Conservation (phyloP, 2,797 vertebrate genomes). For the Enteromius anoplus region DNA sequence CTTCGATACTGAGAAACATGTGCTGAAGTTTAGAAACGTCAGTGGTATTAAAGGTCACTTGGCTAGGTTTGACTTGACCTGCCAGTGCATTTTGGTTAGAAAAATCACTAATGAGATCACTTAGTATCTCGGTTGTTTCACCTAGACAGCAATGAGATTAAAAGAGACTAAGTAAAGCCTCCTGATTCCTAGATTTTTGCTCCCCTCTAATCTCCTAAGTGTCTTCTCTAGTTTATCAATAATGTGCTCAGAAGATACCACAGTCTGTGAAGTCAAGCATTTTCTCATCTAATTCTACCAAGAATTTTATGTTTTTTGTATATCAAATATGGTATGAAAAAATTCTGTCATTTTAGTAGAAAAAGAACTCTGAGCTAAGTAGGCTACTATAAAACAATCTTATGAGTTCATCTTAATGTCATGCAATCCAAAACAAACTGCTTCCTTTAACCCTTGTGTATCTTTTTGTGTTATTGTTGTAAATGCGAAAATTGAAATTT, state of each 20-base stretch:
- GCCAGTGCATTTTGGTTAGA: neutral
- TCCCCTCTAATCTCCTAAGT: conserved; percentile 8
- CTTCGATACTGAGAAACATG: conserved; percentile 50
- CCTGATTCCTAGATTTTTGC: neutral
- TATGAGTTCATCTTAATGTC: neutral
- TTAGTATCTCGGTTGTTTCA: neutral
- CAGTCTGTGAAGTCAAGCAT: neutral
- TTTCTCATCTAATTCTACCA: neutral
- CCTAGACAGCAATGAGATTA: neutral
- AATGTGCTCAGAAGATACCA: neutral
- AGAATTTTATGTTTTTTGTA: conserved; percentile 1
- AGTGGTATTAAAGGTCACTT: conserved; percentile 55
- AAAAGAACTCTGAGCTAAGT: neutral
- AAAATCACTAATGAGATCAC: conserved; percentile 8
- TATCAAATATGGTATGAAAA: neutral
- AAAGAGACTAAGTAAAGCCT: neutral
- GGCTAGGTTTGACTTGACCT: conserved; percentile 22
- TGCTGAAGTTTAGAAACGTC: conserved; percentile 45
- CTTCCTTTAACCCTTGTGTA: conserved; percentile 19
- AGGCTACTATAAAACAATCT: neutral
- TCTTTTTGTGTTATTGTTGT: neutral
- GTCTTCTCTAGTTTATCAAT: conserved; percentile 2
- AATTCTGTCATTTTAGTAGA: neutral
- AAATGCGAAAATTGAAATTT: neutral
- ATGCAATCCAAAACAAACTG: neutral